phyloP scores from a whole-genome alignment of 2,888 invertebrate species.

The Aphelenchoides bicaudatus region DNA sequence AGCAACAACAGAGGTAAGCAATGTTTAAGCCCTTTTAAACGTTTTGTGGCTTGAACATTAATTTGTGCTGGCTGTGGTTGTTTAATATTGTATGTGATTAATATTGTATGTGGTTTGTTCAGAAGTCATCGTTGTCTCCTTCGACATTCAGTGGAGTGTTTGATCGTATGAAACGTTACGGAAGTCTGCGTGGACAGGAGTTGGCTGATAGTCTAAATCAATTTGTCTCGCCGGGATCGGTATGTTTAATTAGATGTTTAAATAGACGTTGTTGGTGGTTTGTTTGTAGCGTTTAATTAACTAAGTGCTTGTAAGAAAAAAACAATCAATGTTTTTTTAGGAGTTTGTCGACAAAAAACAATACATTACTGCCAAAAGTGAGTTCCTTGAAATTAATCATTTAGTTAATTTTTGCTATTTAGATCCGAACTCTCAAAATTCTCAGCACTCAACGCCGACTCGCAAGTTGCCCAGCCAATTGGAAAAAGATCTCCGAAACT shows the following conservation, averaged over 20 bases:
- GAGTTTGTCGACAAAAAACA: background rate
- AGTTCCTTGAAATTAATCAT: background rate
- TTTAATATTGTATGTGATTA: conserved; percentile 7
- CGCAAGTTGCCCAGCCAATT: conserved; percentile 36
- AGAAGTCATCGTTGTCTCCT: background rate
- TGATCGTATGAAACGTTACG: conserved; percentile 49
- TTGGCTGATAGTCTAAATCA: conserved; percentile 35
- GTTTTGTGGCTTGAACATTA: background rate
- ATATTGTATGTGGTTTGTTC: background rate
- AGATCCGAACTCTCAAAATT: no score
- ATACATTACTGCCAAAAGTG: background rate
- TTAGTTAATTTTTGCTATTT: background rate
- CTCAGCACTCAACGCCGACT: conserved; percentile 34
- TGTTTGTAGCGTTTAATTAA: background rate
- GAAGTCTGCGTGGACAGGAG: conserved; percentile 52
- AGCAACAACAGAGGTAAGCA: background rate
- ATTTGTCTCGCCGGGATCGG: no score
- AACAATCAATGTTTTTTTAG: background rate
- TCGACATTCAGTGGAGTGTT: conserved; percentile 25
- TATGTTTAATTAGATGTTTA: no score
- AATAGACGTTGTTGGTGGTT: no score
- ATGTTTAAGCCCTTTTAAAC: background rate
- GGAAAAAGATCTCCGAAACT: conserved; percentile 31
- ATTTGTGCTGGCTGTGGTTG: background rate
- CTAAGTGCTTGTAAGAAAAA: background rate